phyloP scores from a whole-genome alignment of 1,140 invertebrate species.

The Drosophila seguyi region DNA sequence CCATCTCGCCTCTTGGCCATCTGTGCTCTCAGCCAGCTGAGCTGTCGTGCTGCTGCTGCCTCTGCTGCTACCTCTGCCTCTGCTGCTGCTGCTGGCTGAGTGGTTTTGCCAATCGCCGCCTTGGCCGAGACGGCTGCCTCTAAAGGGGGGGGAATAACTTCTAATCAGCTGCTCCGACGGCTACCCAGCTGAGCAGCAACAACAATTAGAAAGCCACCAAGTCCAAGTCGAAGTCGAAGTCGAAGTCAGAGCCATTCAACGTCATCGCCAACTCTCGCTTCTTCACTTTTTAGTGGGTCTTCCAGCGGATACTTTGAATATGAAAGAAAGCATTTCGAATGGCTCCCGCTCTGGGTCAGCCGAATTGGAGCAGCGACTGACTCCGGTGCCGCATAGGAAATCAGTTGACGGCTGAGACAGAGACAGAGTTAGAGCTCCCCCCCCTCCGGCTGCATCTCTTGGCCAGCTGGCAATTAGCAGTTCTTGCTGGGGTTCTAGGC shows the following conservation, averaged over 20 bases:
- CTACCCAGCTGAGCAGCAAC: conserved; percentile 50
- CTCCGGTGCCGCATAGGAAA: conserved; percentile 11
- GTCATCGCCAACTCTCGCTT: conserved; percentile 75
- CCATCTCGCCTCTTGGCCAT: conserved; percentile 9
- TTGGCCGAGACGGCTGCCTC: conserved; percentile 21
- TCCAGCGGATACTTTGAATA: conserved; percentile 45
- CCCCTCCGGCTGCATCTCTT: neutral
- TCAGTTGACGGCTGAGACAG: conserved; percentile 3
- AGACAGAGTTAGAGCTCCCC: neutral
- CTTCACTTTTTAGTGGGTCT: conserved; percentile 65
- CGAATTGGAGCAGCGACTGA: conserved; percentile 50
- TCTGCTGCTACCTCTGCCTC: neutral
- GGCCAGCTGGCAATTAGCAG: conserved; percentile 14
- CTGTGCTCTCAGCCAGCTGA: conserved; percentile 5
- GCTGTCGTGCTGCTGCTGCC: neutral
- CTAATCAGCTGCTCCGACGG: conserved; percentile 61
- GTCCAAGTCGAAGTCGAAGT: neutral
- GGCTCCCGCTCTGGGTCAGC: conserved; percentile 51
- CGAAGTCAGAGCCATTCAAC: conserved; percentile 36
- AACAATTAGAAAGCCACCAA: conserved; percentile 60
- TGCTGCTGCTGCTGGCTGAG: conserved; percentile 13
- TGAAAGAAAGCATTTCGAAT: conserved; percentile 68
- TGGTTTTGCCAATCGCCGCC: conserved; percentile 59
- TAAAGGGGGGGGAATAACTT: conserved; percentile 21
- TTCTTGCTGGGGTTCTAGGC: conserved; percentile 15